Base-by-base conservation (phyloP, 2,888 invertebrate species). In the Cordilura impudica region DNA sequence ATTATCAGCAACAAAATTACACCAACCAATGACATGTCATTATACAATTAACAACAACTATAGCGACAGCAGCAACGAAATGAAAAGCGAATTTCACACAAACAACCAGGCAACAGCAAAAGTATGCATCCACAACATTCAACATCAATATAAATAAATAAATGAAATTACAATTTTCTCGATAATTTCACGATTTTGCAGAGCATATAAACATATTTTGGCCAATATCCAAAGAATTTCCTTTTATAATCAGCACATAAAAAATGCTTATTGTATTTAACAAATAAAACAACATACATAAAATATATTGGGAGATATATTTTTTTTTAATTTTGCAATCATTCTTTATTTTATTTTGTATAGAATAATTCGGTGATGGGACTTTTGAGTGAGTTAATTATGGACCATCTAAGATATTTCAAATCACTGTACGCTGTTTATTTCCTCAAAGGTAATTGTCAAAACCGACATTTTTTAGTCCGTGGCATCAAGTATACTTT, bases 161-260 rank as follows among this genome's bases (percentile, higher is more conserved):
- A 84, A n/a, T n/a, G n/a, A 81, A 80, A 81, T 84, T 77, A 78
- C 82, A 81, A 81, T 79, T 56, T 79, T 79, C 75, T 75, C 75
- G 74, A 79, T 79, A 79, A 67, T 79, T 79, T 75, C 66, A 43
- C 54, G 49, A 63, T 78, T 51, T 70, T 53, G 7, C 16, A 26
- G 66, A 19, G 51, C 71, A 71, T 79, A 75, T 75, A 75, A 75
- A 83, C 87, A 87, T 87, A 87, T 88, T 87, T 87, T 87, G 87
- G 87, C 87, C 87, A 86, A 87, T 87, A 86, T 84, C 87, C 87
- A 87, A 83, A 84, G 85, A 87, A 87, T 84, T 79, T 79, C 63
- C 79, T 85, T 87, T 87, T 88, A 87, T 88, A 85, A 87, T 88
- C 88, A 86, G 86, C 84, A 83, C 86, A 86, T 75, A 71, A 56